These are phyloP conservation scores for Aphelenchoides fujianensis DNA, from an alignment of 1,140 invertebrate genomes.

Conservation along the genomic window DNA sequence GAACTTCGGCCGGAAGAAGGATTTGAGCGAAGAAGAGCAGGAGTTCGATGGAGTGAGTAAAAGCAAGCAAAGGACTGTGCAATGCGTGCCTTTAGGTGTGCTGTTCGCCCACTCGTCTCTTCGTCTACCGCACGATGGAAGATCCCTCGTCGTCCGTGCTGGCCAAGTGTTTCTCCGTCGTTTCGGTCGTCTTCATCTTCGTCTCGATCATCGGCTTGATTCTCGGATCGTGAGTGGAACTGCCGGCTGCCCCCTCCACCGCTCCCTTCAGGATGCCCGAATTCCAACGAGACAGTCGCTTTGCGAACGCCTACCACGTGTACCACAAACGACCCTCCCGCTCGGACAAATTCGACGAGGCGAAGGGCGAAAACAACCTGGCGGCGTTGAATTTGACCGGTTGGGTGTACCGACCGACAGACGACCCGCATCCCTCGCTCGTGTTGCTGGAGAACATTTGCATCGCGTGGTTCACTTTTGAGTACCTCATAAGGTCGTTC, in stretches of 20 bases:
- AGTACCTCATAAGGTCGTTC: slow-evolving; percentile 64
- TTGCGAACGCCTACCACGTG: slow-evolving; percentile 55
- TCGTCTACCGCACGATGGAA: slow-evolving; percentile 56
- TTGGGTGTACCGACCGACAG: slow-evolving; percentile 56
- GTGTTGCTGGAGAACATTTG: slow-evolving; percentile 62
- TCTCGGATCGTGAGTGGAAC: no score
- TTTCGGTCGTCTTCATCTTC: slow-evolving; percentile 58
- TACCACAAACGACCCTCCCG: slow-evolving; percentile 28
- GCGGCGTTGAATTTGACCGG: neutral
- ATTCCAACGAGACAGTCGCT: slow-evolving; percentile 55
- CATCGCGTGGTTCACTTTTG: slow-evolving; percentile 66
- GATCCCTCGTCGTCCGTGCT: slow-evolving; percentile 49
- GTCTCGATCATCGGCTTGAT: slow-evolving; percentile 55
- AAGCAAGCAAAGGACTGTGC: neutral
- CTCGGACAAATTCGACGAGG: slow-evolving; percentile 22
- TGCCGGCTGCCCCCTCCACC: no score
- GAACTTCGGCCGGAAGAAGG: slow-evolving; percentile 14
- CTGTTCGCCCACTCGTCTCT: slow-evolving; percentile 40
- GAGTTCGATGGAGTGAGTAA: slow-evolving; percentile 53
- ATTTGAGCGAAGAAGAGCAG: slow-evolving; percentile 26
- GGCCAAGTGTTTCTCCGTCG: slow-evolving; percentile 55
- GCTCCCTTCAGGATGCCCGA: slow-evolving; percentile 58
- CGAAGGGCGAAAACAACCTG: slow-evolving; percentile 23
- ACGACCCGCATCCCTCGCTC: slow-evolving; percentile 46
- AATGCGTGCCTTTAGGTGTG: slow-evolving; percentile 34